Evolutionary conservation across 2,797 vertebrate species (phyloP).

Genomic region (Syndactyla subalaris): DNA sequence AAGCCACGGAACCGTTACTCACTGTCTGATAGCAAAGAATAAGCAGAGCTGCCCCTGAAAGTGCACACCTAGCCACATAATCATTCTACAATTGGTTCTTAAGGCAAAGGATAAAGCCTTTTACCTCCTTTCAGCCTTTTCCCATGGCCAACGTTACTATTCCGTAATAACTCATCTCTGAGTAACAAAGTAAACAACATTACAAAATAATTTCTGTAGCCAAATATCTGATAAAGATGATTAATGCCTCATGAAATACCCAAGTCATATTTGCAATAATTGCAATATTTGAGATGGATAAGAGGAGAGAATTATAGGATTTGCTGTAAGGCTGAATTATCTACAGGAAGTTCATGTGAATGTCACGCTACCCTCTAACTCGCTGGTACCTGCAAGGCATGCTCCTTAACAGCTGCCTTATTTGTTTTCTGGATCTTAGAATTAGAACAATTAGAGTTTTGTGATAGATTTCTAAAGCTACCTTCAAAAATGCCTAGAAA

Average conservation of each 20-base stretch:
- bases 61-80: constrained; percentile 17
- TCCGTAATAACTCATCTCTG: constrained; percentile 51
- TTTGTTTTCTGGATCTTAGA: neutral
- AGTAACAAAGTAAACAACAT: constrained; percentile 67
- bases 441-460: neutral
- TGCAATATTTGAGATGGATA: constrained; percentile 67
- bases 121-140: constrained; percentile 42
- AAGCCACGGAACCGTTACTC: constrained; percentile 9
- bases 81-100: neutral
- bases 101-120: constrained; percentile 37
- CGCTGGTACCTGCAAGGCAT: neutral
- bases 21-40: neutral
- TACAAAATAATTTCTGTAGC: constrained; percentile 63
- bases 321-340: constrained; percentile 50
- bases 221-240: constrained; percentile 66
- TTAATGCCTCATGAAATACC: constrained; percentile 55
- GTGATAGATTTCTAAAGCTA: neutral
- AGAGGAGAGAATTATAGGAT: constrained; percentile 54
- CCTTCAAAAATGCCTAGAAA: neutral
- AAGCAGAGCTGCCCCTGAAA: neutral
- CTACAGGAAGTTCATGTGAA: constrained; percentile 65
- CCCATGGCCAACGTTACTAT: neutral
- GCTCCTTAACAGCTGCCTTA: neutral
- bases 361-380: constrained; percentile 13
- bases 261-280: constrained; percentile 59